Conservation (phyloP, 2,888 invertebrate genomes). For the Allacma fusca region DNA sequence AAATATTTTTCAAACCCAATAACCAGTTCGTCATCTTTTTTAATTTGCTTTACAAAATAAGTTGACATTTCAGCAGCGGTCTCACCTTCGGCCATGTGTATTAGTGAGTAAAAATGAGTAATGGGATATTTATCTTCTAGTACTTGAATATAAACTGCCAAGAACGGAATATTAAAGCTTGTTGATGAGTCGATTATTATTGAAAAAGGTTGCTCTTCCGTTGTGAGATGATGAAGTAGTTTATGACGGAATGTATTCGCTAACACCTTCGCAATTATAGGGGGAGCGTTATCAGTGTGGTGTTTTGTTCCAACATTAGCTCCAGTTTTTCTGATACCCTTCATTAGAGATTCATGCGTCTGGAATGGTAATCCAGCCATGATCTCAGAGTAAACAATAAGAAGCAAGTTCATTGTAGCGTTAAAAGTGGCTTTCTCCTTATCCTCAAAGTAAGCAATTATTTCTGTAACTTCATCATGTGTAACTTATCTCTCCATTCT, state of each 20-base stretch:
- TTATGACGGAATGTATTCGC: background rate
- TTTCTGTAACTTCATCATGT: background rate
- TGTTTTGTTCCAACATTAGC: background rate
- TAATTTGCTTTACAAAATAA: background rate
- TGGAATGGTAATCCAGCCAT: background rate
- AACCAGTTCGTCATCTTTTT: background rate
- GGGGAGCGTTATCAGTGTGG: background rate
- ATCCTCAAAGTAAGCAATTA: background rate
- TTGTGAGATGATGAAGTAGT: background rate
- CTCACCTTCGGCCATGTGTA: background rate
- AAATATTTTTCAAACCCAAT: background rate
- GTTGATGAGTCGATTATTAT: background rate
- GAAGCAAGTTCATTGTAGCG: background rate
- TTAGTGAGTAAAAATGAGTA: background rate
- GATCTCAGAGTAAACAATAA: background rate
- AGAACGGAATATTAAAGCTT: background rate
- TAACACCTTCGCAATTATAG: background rate
- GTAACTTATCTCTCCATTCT: background rate
- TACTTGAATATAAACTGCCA: background rate
- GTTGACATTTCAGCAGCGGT: background rate
- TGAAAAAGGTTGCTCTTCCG: background rate
- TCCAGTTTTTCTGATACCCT: background rate
- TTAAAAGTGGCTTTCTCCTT: background rate
- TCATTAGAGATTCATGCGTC: background rate
- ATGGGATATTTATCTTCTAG: background rate